Evolutionary conservation across 2,797 vertebrate species (phyloP), one percentile per base, ranked within the genome.

Genomic region (Gobio occitaniae): DNA sequence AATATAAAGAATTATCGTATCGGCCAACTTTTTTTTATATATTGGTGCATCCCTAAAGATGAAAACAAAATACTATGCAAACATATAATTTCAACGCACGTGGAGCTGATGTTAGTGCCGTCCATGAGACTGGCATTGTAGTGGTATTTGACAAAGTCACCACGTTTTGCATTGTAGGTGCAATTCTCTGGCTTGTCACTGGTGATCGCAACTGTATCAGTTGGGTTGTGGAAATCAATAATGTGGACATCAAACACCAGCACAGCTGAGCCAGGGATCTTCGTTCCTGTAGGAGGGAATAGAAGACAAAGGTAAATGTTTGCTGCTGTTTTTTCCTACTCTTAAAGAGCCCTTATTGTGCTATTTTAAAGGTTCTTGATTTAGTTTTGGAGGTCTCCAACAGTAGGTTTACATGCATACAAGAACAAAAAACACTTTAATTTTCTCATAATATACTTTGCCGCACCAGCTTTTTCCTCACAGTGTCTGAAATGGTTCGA

Each of bases 61-160:
- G 5, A 19, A 71, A 54, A 56, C 36, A 19, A 47, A 16, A n/a
- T 5, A 1, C 17, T 10, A 8, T 12, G 19, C 10, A 69, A 78
- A 77, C 1, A 6, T 69, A n/a, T 32, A 21, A 38, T 0, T 44
- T 21, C 74, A n/a, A 93, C 97, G 96, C 92, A 99, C 98, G 98
- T 99, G 9, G 98, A 98, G 91, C 98, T 97, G 6, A 99, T 94
- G 89, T 94, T 76, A 11, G 97, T 97, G 32, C 97, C 97, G 5
- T 99, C 98, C 94, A 99, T 93, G 59, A 99, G 95, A 0, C 96
- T 95, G 54, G 97, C 98, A 0, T 99, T 99, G 93, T 99, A 99
- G 93, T 99, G 98, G 78, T 99, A 99, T 90, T 98, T 99, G 85
- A 99, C 54, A 86, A 97, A 99, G 90, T 99, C 98, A 2, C 98